These are phyloP conservation scores for Muscina levida DNA, from an alignment of 2,888 invertebrate genomes.

Conservation along the genomic window DNA sequence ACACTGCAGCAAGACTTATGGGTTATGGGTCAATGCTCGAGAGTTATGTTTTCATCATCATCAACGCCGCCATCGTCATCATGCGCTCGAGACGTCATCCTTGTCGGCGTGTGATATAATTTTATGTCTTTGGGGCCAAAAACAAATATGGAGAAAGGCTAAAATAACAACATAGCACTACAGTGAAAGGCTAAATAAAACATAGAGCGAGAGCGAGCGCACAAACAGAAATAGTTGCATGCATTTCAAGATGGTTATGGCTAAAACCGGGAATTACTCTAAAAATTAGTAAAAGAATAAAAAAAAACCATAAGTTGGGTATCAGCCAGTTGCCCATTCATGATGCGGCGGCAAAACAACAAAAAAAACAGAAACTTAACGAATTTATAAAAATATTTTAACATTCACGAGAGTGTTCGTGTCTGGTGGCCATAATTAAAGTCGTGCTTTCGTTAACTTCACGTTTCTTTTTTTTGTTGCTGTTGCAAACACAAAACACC, in stretches of 20 bases:
- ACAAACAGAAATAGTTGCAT: conserved; percentile 53
- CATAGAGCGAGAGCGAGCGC: conserved; percentile 4
- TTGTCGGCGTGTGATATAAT: neutral
- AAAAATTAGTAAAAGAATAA: too few relatives aligned
- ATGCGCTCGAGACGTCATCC: neutral
- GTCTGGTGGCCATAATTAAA: conserved; percentile 71
- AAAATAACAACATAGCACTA: conserved; percentile 12
- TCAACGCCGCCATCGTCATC: too few relatives aligned
- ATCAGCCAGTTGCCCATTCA: neutral
- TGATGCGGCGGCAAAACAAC: neutral
- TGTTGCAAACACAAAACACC: conserved; percentile 17
- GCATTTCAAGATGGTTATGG: conserved; percentile 28
- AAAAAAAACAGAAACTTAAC: conserved; percentile 21
- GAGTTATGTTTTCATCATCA: conserved; percentile 13
- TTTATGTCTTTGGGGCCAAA: conserved; percentile 35
- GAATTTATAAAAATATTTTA: conserved; percentile 56
- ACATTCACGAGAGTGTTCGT: conserved; percentile 70
- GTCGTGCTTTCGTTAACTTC: conserved; percentile 68
- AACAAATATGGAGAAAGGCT: conserved; percentile 34
- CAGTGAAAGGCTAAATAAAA: neutral
- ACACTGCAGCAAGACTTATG: conserved; percentile 43
- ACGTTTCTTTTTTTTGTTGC: conserved; percentile 39
- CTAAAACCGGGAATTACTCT: neutral
- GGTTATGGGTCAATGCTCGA: conserved; percentile 50
- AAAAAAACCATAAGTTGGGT: too few relatives aligned